Evolutionary conservation across 2,113 vertebrate species (phyloP).

Genomic region (Peromyscus maniculatus): DNA sequence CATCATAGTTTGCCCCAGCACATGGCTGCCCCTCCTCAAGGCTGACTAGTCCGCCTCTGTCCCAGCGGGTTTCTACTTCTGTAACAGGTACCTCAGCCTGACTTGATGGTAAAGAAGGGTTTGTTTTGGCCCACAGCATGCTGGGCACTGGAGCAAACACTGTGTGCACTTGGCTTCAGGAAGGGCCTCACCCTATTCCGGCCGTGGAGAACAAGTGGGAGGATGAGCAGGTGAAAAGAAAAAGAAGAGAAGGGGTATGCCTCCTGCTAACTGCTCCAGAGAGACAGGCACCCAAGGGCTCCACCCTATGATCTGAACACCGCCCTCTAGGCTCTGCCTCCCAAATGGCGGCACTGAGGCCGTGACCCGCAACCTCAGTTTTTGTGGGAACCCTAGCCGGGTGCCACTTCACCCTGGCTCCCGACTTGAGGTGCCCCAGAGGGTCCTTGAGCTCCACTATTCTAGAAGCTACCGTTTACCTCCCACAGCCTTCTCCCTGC

Average conservation of each 20-base stretch:
- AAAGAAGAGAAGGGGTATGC: not conserved
- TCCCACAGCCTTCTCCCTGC: not conserved
- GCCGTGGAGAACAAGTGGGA: not conserved
- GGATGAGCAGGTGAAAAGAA: not conserved
- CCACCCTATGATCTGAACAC: not conserved
- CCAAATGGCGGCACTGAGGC: not conserved
- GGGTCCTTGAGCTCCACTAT: not conserved
- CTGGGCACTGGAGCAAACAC: not conserved
- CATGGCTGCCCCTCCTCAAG: too few relatives aligned
- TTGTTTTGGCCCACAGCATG: too few relatives aligned
- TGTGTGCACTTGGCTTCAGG: too few relatives aligned
- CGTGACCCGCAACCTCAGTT: not conserved
- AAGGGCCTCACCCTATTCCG: not conserved
- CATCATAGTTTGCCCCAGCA: not conserved
- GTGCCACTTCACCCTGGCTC: not conserved
- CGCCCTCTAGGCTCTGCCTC: not conserved
- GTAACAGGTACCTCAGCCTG: not conserved
- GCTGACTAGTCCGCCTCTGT: not conserved
- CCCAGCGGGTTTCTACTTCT: not conserved
- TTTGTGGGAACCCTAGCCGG: not conserved
- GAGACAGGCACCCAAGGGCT: not conserved
- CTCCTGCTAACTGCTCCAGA: too few relatives aligned
- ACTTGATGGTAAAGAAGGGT: not conserved
- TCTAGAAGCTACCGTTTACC: not conserved
- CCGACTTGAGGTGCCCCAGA: not conserved